Evolutionary conservation across 1,140 invertebrate genomes (phyloP), one percentile per base, ranked within the genome.

Genomic region (Drosophila lacertosa): DNA sequence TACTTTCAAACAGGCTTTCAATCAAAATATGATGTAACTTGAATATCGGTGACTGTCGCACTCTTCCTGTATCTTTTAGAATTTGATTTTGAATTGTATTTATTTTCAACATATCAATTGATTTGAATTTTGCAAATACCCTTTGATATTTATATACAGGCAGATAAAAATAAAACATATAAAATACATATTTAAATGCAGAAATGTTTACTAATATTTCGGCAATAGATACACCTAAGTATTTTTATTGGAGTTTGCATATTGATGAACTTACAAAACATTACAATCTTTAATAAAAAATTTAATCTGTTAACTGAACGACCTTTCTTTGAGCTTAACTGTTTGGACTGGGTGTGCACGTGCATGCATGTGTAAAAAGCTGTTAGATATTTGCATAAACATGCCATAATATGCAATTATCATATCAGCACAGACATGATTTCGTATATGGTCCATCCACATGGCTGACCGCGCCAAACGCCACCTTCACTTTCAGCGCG

Each of bases 401-500:
- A 68, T 29, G 54, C 64, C 55, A 84, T 79, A 76, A 83, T 79
- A 50, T 78, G 71, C 54, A 66, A 84, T 79, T 83, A 71, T 74
- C 58, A 78, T 76, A 75, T 20, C 32, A 42, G 40, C 68, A 77
- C 72, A 66, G 59, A 45, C 18, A 45, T 15, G 15, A 9, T 55
- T 9, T 55, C 63, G 45, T 37, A 39, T 18, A 26, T 15, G 55
- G 53, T 44, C 55, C 42, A 53, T 37, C 24, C 53, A 51, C 33
- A 57, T 26, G 59, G 51, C 33, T 54, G 66, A 63, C 48, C 50
- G 53, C 18, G 35, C 39, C 37, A 35, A 35, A 44, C 37, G 64
- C 60, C 77, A 77, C 78, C 78, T 82, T 82, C 78, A 82, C 74
- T 83, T 83, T 83, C 62, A 58, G 60, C 79, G 44, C 44, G 15